These are phyloP conservation scores for Idris sp. DNA, from an alignment of 1,140 invertebrate species.

Conservation along the genomic window DNA sequence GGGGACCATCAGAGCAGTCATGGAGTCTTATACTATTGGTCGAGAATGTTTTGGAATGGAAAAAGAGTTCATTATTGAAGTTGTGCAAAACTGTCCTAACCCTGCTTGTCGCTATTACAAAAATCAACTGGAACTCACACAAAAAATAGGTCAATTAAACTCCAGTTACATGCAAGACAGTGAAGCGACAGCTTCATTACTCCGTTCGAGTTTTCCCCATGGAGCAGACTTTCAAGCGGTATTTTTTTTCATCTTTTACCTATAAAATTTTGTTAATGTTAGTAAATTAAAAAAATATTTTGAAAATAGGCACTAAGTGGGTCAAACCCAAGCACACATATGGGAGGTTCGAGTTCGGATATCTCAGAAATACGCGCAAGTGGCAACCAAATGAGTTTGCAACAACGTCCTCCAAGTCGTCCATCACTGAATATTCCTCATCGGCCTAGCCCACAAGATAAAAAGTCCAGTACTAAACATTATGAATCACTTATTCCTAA, in stretches of 20 bases:
- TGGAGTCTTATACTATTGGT: slow-evolving; percentile 91
- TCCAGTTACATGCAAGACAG: slow-evolving; percentile 74
- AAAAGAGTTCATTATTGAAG: slow-evolving; percentile 91
- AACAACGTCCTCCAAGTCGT: slow-evolving; percentile 76
- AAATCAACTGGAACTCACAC: slow-evolving; percentile 88
- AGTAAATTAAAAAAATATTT: no score
- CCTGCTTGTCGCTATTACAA: slow-evolving; percentile 91
- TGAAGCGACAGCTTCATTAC: slow-evolving; percentile 71
- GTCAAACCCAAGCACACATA: slow-evolving; percentile 68
- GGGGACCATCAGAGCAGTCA: slow-evolving; percentile 87
- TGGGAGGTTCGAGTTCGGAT: slow-evolving; percentile 70
- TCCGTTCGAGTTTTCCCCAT: slow-evolving; percentile 72
- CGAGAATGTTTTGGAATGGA: slow-evolving; percentile 92
- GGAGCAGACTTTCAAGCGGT: slow-evolving; percentile 73
- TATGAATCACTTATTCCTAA: slow-evolving; percentile 72
- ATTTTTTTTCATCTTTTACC: neutral
- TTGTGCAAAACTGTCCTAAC: slow-evolving; percentile 91
- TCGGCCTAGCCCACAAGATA: slow-evolving; percentile 71
- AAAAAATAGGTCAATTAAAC: slow-evolving; percentile 74
- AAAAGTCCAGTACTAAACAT: slow-evolving; percentile 71
- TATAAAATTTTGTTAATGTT: slow-evolving; percentile 2
- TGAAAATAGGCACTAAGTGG: slow-evolving; percentile 66
- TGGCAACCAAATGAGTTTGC: slow-evolving; percentile 73
- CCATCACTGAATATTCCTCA: slow-evolving; percentile 76
- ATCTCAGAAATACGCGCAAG: slow-evolving; percentile 69